Base-by-base conservation (phyloP, 2,888 invertebrate species). In the Ophion ellenae region DNA sequence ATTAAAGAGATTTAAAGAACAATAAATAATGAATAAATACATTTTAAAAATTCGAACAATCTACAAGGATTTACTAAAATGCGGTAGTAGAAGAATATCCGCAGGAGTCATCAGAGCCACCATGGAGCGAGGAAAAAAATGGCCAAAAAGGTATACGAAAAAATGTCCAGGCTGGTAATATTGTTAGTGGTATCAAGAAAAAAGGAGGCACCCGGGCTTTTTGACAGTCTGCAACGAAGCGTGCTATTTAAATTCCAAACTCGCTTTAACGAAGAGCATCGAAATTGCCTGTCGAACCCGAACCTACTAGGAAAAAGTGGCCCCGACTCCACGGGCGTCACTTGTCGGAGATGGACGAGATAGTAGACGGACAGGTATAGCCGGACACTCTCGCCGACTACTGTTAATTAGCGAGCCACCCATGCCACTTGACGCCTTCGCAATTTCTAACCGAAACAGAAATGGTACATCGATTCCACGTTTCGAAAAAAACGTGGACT, bases 261-360 rank as follows among this genome's bases (percentile, higher is more conserved):
- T 87, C 77, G 85, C 70, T 85, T 84, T 82, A 84, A 85, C 88
- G 86, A 87, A 87, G 86, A 83, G 83, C 87, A 86, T 82, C 85
- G 87, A 87, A 87, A 88, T 88, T 88, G 85, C 87, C 88, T 87
- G 88, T 88, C 88, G 87, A 81, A 75, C 73, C 80, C 76, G 78
- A 67, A 80, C 81, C 76, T 70, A 63, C 80, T 70, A 45, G 74
- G 36, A 24, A 59, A 53, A 76, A 77, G 40, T 66, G 78, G 70
- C 53, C 59, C 53, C 74, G 64, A 53, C 66, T 74, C 63, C 28
- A 59, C 69, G 17, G 73, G 69, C 77, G 76, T 85, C 83, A 83
- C 86, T 81, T 74, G 83, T 64, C 75, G 70, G 59, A 73, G 59
- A 61, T 40, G 20, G 77, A n/a, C 70, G 78, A 78, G 70, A 85